Percentiles rank a stretch among this genome's conserved stretches.
Evolutionary conservation across 2,113 vertebrate species (phyloP).

Genomic region (Ictalurus punctatus): DNA sequence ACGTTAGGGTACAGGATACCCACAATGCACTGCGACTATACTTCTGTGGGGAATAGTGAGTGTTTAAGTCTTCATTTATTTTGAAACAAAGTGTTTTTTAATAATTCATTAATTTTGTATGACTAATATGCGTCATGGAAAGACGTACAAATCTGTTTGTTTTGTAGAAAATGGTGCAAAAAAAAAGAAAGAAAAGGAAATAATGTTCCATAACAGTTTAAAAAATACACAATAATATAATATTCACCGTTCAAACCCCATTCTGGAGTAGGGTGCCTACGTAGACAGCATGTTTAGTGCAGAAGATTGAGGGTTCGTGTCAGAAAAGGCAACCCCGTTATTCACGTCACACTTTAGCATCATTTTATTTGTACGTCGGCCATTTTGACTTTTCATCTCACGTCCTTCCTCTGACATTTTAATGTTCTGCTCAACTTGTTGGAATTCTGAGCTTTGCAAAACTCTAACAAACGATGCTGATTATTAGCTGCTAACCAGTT

Average conservation of each 20-base stretch:
- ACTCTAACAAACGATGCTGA: neutral
- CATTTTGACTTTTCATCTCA: too few species aligned
- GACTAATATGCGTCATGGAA: neutral
- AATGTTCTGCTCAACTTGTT: neutral
- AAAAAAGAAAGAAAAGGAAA: neutral
- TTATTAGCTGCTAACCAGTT: neutral
- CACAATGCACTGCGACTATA: neutral
- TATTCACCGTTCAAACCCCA: neutral
- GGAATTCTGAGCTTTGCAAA: neutral
- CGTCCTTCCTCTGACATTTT: neutral
- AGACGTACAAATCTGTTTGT: neutral
- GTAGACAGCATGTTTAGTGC: neutral
- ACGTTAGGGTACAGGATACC: neutral
- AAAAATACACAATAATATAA: neutral
- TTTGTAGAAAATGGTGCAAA: neutral
- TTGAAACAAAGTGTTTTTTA: neutral
- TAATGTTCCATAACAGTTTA: neutral
- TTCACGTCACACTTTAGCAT: too few species aligned
- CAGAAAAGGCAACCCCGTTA: neutral
- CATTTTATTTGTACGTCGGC: neutral
- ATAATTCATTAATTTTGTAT: neutral
- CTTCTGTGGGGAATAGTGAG: neutral
- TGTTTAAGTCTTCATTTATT: neutral
- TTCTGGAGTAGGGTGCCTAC: neutral
- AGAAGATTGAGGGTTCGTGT: too few species aligned